Conservation (phyloP, 2,888 invertebrate species). For the Cephus spinipes region DNA sequence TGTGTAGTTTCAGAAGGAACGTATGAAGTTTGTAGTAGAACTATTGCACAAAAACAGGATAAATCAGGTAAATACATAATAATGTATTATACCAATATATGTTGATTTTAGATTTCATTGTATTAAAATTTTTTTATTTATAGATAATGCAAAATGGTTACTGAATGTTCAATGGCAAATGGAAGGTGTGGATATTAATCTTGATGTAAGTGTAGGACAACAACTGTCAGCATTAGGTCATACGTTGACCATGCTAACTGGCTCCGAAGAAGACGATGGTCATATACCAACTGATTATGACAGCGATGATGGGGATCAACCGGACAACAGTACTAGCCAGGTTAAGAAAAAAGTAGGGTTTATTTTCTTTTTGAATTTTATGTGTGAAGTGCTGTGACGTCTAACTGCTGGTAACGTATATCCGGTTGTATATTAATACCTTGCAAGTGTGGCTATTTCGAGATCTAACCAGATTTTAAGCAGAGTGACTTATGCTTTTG, state of each 20-base stretch:
- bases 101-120: conserved; percentile 8
- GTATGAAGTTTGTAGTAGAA: conserved; percentile 96
- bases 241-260: conserved; percentile 95
- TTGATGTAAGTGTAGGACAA: conserved; percentile 96
- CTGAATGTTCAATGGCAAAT: conserved; percentile 99
- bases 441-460: background rate
- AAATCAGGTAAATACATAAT: conserved; percentile 70
- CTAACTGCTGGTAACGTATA: background rate
- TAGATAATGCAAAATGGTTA: conserved; percentile 97
- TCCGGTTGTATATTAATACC: background rate
- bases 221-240: conserved; percentile 94
- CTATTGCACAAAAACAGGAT: conserved; percentile 85
- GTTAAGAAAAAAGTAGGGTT: conserved; percentile 63
- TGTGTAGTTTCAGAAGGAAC: conserved; percentile 99
- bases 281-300: conserved; percentile 78
- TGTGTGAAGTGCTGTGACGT: conserved; percentile 13
- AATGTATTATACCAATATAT: conserved; percentile 1
- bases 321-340: conserved; percentile 68
- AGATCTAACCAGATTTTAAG: background rate
- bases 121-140: conserved; percentile 30
- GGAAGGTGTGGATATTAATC: conserved; percentile 97
- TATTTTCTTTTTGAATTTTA: conserved; percentile 33
- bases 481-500: conserved; percentile 3
- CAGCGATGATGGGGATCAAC: conserved; percentile 82
- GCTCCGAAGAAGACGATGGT: conserved; percentile 87